Evolutionary conservation across 2,797 vertebrate species (phyloP).

Genomic region (Danio choprae): DNA sequence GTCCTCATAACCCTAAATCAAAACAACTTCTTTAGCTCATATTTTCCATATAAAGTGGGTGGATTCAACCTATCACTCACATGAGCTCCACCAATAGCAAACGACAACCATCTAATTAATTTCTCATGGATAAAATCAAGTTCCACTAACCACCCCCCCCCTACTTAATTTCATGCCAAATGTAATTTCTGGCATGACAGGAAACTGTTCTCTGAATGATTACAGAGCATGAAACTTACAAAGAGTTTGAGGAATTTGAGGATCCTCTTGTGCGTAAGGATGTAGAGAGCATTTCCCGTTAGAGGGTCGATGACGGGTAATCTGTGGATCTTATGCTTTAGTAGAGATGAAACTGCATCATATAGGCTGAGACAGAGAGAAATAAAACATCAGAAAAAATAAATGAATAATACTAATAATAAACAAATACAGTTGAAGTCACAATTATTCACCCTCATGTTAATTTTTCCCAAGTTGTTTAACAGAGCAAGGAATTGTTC

Average conservation of each 20-base stretch:
- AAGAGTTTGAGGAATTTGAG: conserved; percentile 98
- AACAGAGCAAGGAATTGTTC: too few species aligned
- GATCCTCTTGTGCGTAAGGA: conserved; percentile 98
- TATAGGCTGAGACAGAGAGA: conserved; percentile 82
- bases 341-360: conserved; percentile 93
- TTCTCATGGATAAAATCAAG: too few species aligned
- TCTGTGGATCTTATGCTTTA: conserved; percentile 97
- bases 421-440: neutral
- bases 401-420: neutral
- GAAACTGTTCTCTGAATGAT: neutral
- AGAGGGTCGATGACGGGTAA: conserved; percentile 94
- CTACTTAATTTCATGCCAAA: too few species aligned
- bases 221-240: conserved; percentile 78
- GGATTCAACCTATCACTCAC: too few species aligned
- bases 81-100: too few species aligned
- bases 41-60: too few species aligned
- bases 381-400: conserved; percentile 17
- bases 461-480: too few species aligned
- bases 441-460: too few species aligned
- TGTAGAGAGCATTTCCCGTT: conserved; percentile 96
- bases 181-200: neutral
- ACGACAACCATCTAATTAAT: too few species aligned
- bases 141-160: too few species aligned
- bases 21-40: too few species aligned
- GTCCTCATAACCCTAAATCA: too few species aligned